Base-by-base conservation (phyloP, 2,797 vertebrate genomes). In the Orientallactaga sibirica region DNA sequence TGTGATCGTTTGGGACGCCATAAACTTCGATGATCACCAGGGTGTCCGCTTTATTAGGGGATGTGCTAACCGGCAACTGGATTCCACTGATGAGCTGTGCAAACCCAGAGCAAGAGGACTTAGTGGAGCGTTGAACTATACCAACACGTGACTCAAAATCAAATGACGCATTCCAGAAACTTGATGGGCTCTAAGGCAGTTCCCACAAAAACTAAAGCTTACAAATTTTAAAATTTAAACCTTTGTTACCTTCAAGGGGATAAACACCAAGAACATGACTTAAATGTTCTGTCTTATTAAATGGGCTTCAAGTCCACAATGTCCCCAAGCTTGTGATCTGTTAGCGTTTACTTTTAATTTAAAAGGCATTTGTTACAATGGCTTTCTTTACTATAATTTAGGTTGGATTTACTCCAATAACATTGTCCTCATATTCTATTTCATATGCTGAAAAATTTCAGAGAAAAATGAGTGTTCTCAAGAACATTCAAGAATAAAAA, bases 21-120 rank as follows among this genome's bases (percentile, higher is more conserved):
- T 98, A 97, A 75, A 99, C 98, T 97, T 99, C 99, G 95, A 99
- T 97, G 29, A 97, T 97, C 81, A 99, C 99, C 52, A 98, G 94
- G 7, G 98, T 97, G 88, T 99, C 97, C 68, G 97, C 95, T 90
- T 97, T 98, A 93, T 97, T 98, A 80, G 95, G 96, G 79, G 94
- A 97, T 0, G 97, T 96, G 43, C 61, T 94, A 19, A 97, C 94
- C 86, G 98, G 98, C 80, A 98, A 91, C 88, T 98, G 98, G 68
- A 98, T 95, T 11, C 99, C 99, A 90, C 98, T 98, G 96, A 99
- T 99, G 80, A 99, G 97, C 99, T 98, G 94, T 5, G 96, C 33
- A 97, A 97, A 97, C 83, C 80, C 15, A 96, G 93, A 84, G 37
- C 19, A 70, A 6, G 55, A 79, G 76, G 68, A 55, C 20, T 92